Evolutionary conservation across 2,888 invertebrate species (phyloP).

Genomic region (Gymnoscelis rufifasciata): DNA sequence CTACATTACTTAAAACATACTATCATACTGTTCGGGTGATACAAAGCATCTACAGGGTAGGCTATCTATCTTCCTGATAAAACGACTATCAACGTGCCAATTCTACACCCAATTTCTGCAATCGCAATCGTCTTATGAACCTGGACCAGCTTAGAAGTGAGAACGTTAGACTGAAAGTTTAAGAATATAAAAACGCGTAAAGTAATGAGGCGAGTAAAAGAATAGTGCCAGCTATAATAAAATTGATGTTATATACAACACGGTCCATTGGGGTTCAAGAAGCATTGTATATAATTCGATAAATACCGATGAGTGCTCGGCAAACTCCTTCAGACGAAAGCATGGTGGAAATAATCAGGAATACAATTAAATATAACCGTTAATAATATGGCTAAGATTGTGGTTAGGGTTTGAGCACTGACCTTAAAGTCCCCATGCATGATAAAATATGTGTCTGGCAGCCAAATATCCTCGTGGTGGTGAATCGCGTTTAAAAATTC

Average conservation of each 20-base stretch:
- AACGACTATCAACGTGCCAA: conserved; percentile 29
- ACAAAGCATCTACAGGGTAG: conserved; percentile 30
- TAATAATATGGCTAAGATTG: conserved; percentile 20
- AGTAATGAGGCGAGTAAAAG: conserved; percentile 38
- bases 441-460: conserved; percentile 96
- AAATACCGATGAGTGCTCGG: conserved; percentile 65
- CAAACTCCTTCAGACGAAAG: conserved; percentile 63
- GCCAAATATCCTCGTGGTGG: conserved; percentile 94
- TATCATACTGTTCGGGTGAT: conserved; percentile 13
- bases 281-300: conserved; percentile 57
- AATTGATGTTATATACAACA: conserved; percentile 49
- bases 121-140: conserved; percentile 36
- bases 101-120: conserved; percentile 36
- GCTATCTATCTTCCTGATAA: conserved; percentile 31
- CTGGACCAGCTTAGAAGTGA: conserved; percentile 41
- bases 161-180: conserved; percentile 28
- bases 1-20: conserved; percentile 28
- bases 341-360: conserved; percentile 59
- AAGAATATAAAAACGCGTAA: conserved; percentile 28
- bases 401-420: conserved; percentile 32
- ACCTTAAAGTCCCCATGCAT: conserved; percentile 97
- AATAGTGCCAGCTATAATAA: conserved; percentile 48
- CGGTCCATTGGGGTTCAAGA: conserved; percentile 51
- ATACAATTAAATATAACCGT: conserved; percentile 45
- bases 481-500: conserved; percentile 95